Evolutionary conservation across 2,888 invertebrate species (phyloP).

Genomic region (Strigamia transsilvanica): DNA sequence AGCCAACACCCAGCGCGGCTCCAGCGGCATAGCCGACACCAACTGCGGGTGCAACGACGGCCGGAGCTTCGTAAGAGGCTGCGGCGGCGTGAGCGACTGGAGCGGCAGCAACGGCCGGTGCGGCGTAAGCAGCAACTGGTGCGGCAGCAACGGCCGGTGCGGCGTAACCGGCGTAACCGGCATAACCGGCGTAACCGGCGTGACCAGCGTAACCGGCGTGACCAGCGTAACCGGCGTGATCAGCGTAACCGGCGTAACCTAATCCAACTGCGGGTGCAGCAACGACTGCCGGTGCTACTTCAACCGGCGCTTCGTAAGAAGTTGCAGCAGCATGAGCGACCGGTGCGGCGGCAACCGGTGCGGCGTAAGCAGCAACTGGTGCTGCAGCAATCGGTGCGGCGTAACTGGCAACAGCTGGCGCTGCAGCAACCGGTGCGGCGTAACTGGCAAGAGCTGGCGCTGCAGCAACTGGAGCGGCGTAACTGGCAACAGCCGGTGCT

Average conservation of each 20-base stretch:
- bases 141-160: neutral
- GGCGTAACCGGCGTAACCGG: conserved; percentile 18
- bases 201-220: conserved; percentile 43
- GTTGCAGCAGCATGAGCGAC: neutral
- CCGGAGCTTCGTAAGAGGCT: neutral
- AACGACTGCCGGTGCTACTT: neutral
- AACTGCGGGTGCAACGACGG: neutral
- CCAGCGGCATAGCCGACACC: conserved; percentile 23
- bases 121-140: neutral
- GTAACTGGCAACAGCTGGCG: neutral
- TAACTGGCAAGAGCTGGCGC: conserved; percentile 2
- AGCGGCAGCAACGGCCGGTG: neutral
- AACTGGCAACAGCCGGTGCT: neutral
- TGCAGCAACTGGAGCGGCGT: neutral
- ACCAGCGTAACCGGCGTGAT: conserved; percentile 9
- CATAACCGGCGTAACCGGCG: conserved; percentile 38
- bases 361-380: conserved; percentile 4
- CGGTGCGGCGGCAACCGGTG: neutral
- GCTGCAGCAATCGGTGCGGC: neutral
- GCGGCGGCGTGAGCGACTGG: neutral
- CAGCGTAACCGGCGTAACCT: conserved; percentile 12
- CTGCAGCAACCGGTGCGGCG: neutral
- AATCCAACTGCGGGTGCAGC: no score
- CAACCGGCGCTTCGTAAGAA: neutral
- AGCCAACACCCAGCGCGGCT: neutral